Evolutionary conservation across 1,140 invertebrate species (phyloP).

Genomic region (Drosophila mojavensis): DNA sequence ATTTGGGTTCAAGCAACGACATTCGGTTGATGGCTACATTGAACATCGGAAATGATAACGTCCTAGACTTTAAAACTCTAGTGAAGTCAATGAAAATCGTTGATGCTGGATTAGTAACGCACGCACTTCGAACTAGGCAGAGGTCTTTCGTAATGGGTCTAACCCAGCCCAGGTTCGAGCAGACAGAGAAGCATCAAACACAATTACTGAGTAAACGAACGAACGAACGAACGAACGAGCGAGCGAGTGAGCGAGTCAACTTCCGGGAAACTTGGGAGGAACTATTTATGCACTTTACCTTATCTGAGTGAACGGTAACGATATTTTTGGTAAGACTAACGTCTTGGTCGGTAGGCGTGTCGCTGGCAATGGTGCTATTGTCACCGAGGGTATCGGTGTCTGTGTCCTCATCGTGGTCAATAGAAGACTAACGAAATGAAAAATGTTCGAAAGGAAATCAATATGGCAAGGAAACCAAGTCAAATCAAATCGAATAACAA

Average conservation of each 20-base stretch:
- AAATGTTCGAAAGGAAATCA: conserved; percentile 42
- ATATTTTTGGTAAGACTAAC: conserved; percentile 37
- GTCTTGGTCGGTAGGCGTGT: conserved; percentile 68
- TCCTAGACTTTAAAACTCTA: not conserved
- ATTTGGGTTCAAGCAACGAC: not conserved
- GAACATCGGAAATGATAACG: not conserved
- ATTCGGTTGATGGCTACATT: not conserved
- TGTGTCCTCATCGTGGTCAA: conserved; percentile 61
- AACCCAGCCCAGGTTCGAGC: not conserved
- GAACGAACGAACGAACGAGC: conserved; percentile 33
- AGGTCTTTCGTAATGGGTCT: no score
- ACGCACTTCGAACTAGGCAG: conserved; percentile 13
- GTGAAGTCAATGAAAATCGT: not conserved
- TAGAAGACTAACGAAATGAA: conserved; percentile 63
- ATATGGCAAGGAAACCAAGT: conserved; percentile 26
- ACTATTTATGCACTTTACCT: conserved; percentile 58
- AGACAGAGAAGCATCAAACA: conserved; percentile 34
- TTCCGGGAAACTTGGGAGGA: not conserved
- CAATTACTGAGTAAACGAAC: conserved; percentile 33
- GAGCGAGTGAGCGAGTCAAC: conserved; percentile 4
- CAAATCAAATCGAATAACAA: not conserved
- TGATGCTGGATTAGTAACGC: conserved; percentile 12
- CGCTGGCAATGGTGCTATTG: conserved; percentile 65
- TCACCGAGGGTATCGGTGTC: conserved; percentile 63
- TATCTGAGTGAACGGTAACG: conserved; percentile 34